Evolutionary conservation across 2,888 invertebrate species (phyloP).

Genomic region (Adineta ricciae): DNA sequence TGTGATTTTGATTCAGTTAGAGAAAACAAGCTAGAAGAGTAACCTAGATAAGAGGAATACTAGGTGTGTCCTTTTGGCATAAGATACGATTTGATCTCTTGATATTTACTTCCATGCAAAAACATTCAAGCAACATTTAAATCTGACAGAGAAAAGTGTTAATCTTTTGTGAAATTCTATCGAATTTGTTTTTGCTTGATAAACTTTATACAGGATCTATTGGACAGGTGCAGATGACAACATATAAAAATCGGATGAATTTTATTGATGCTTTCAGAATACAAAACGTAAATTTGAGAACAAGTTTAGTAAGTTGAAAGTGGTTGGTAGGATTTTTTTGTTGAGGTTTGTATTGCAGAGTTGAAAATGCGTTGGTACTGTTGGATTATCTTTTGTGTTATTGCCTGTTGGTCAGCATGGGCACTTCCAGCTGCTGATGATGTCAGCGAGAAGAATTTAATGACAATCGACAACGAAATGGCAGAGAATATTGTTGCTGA

Average conservation of each 20-base stretch:
- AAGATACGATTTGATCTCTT: background rate
- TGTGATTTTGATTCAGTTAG: background rate
- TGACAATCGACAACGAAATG: background rate
- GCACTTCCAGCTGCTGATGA: background rate
- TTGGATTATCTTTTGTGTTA: background rate
- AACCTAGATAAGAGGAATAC: background rate
- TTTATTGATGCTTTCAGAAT: background rate
- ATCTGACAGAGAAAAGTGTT: background rate
- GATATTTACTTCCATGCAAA: background rate
- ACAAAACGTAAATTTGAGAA: background rate
- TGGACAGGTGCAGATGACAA: background rate
- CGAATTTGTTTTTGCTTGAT: background rate
- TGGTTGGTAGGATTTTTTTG: background rate
- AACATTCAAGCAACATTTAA: background rate
- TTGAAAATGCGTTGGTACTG: background rate
- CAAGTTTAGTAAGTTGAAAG: background rate
- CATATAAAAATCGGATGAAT: background rate
- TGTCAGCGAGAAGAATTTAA: background rate
- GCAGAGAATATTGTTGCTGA: background rate
- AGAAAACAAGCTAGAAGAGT: background rate
- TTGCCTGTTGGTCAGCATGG: background rate
- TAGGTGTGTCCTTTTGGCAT: background rate
- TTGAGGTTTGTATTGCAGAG: background rate
- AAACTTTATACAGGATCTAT: background rate
- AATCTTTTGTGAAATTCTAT: background rate